Evolutionary conservation across 2,113 vertebrate species (phyloP), one percentile per base, ranked within the genome.

Genomic region (Turdus rufiventris): DNA sequence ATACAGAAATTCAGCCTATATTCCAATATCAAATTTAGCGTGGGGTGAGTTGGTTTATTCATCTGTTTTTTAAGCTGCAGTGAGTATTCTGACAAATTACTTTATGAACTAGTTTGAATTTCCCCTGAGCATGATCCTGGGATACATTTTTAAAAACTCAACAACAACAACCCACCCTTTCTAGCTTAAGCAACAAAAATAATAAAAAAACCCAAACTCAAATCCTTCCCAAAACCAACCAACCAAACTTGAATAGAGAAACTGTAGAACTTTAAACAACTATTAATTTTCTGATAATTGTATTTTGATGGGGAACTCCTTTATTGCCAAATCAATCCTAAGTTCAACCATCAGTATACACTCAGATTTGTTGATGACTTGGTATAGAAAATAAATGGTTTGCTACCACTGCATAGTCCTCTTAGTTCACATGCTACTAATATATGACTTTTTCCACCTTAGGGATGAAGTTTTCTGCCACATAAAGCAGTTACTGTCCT

Each of bases 111-210:
- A n/a, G 18, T 79, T 71, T 45, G 5, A 66, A 40, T 88, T 74
- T 88, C 12, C 79, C 9, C 50, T 28, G 23, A 42, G 31, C 3
- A 1, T 80, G 70, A 73, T 81, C 38, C 28, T 80, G 67, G n/a
- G 43, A 48, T 58, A n/a, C 9, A 47, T 77, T 33, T 4, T 38
- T 42, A 67, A 58, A 50, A 40, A 3, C 1, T 20, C 10, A 50
- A 2, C 13, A 28, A 51, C 24, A 29, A 6, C 34, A 16, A n/a
- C 11, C 3, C 9, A 28, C 2, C 4, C 5, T 11, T 34, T 53
- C 34, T 33, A 70, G 18, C 14, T 34, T 68, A 62, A 38, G 23
- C 7, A 53, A 60, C 60, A 81, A 28, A 26, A 58, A 20, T 13
- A 54, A 15, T 38, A 23, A 42, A 47, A 50, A 58, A 34, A 1